A percentile compares a stretch with the other conserved stretches of the same genome.
phyloP scores from a whole-genome alignment of 2,113 vertebrate species.

The Cheilinus undulatus region DNA sequence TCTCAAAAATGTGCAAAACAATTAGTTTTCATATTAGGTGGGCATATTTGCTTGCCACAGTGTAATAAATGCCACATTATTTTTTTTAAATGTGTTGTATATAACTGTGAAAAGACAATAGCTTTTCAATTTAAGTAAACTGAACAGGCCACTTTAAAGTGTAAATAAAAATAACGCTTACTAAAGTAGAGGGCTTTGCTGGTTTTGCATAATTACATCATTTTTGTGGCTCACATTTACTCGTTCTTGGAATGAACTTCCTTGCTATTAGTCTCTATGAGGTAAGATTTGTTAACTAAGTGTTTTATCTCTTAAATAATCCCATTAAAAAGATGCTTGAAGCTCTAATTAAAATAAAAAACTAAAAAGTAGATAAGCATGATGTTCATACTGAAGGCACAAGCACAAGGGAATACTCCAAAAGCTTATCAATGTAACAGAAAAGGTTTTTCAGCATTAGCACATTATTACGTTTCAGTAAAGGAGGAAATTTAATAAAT shows the following conservation, averaged over 20 bases:
- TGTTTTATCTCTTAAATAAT: constrained; percentile 35
- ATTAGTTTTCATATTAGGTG: background rate
- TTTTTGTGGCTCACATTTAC: constrained; percentile 29
- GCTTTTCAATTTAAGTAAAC: background rate
- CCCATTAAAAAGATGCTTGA: background rate
- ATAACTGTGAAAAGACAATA: constrained; percentile 14
- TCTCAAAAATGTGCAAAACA: constrained; percentile 15
- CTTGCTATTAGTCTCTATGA: constrained; percentile 25
- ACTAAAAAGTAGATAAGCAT: background rate
- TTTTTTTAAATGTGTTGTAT: background rate
- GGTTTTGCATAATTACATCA: constrained; percentile 33
- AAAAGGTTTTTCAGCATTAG: background rate
- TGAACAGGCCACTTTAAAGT: background rate
- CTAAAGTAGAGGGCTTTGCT: background rate
- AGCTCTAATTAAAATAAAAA: background rate
- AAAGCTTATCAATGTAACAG: constrained; percentile 31
- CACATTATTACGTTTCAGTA: constrained; percentile 1
- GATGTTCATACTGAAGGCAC: constrained; percentile 43
- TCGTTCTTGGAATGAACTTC: background rate
- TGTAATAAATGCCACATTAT: constrained; percentile 8
- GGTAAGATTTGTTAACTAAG: constrained; percentile 41
- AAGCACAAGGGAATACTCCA: background rate
- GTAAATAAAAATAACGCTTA: background rate
- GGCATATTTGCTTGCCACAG: background rate
- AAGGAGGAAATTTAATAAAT: constrained; percentile 32